A percentile compares a stretch with the other conserved stretches of the same genome.
These are phyloP conservation scores for Trididemnum miniatum DNA, from an alignment of 23 tunicate genomes.

Conservation along the genomic window DNA sequence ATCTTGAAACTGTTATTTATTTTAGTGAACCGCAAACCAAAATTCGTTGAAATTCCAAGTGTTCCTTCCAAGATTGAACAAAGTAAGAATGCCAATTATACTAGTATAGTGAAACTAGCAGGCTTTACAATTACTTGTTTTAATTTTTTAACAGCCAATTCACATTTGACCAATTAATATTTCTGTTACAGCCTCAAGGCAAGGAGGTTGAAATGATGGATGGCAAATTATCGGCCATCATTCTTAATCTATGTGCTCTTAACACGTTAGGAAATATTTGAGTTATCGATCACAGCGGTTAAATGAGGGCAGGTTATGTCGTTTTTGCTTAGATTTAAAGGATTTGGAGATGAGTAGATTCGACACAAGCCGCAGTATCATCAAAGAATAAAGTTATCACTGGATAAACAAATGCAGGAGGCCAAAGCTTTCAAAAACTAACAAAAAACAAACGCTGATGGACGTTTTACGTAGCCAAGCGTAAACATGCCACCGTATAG, in stretches of 20 bases:
- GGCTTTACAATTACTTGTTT: too few relatives aligned
- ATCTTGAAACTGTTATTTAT: too few relatives aligned
- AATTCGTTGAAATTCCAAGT: constrained; percentile 54
- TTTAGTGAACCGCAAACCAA: constrained; percentile 52
- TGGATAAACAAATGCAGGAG: too few relatives aligned
- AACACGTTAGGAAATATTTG: constrained; percentile 3
- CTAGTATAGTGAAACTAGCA: too few relatives aligned
- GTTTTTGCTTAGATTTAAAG: not conserved
- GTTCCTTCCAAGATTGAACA: too few relatives aligned
- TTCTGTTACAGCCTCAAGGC: not conserved
- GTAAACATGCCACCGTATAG: too few relatives aligned
- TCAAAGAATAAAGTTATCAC: too few relatives aligned
- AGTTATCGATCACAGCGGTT: not conserved
- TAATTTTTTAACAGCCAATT: too few relatives aligned
- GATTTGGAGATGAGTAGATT: not conserved
- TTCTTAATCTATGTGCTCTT: not conserved
- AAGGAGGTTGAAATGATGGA: not conserved
- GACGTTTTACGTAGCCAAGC: too few relatives aligned
- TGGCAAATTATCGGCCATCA: not conserved
- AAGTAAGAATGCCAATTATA: too few relatives aligned
- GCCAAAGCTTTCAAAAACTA: too few relatives aligned
- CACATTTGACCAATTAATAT: not conserved
- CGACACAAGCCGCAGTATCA: not conserved
- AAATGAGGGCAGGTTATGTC: not conserved
- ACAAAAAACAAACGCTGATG: too few relatives aligned